A percentile compares a stretch with the other conserved stretches of the same genome.
phyloP scores from a whole-genome alignment of 2,888 invertebrate species.

The Macaria notata region DNA sequence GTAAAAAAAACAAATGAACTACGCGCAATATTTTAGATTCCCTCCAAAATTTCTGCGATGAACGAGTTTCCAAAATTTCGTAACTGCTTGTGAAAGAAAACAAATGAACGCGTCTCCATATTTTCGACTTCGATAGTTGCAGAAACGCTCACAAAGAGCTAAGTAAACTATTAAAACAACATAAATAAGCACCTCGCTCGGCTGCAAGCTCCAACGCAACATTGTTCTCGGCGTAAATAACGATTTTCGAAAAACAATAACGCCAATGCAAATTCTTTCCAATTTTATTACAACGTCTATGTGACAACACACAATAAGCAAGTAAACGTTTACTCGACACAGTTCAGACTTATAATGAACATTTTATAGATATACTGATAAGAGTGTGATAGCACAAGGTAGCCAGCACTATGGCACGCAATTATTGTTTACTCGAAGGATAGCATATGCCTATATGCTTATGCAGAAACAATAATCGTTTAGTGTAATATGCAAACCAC shows the following conservation, averaged over 20 bases:
- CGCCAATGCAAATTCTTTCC: constrained; percentile 5
- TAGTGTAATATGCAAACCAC: background rate
- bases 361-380: constrained; percentile 73
- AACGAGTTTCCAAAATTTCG: constrained; percentile 8
- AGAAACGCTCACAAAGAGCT: too few relatives aligned
- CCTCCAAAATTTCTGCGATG: constrained; percentile 6
- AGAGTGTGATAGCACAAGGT: constrained; percentile 66
- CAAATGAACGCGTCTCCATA: too few relatives aligned
- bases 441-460: background rate
- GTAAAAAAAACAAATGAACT: too few relatives aligned
- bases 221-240: constrained; percentile 38
- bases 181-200: constrained; percentile 49
- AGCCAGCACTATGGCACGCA: constrained; percentile 48
- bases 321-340: constrained; percentile 60
- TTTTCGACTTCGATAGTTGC: too few relatives aligned
- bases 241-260: background rate
- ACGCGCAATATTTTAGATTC: too few relatives aligned
- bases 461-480: background rate
- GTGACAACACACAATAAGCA: constrained; percentile 40
- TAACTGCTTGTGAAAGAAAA: too few relatives aligned
- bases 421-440: constrained; percentile 27
- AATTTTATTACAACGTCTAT: constrained; percentile 29
- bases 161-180: too few relatives aligned
- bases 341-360: constrained; percentile 61
- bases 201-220: constrained; percentile 61